Base-by-base conservation (phyloP, 2,797 vertebrate species). In the Sciurus vulgaris region DNA sequence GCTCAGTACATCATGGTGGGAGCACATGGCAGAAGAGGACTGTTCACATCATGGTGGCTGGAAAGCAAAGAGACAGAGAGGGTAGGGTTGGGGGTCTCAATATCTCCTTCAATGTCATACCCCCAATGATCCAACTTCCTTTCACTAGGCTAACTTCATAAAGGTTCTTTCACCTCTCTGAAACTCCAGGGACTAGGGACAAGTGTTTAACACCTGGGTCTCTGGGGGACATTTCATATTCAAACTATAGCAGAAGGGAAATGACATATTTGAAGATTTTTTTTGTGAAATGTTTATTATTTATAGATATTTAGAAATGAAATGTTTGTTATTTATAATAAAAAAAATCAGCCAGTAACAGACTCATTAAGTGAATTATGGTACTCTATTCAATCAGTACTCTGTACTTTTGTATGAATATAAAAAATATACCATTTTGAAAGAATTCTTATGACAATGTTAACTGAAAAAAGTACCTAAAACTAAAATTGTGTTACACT, bases 321-420 rank as follows among this genome's bases (percentile, higher is more conserved):
- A 74, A 49, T 76, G 28, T 49, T 18, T 76, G 5, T 76, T 30
- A 18, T 30, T 76, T 47, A 49, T 33, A 76, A 76, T 49, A 76
- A 69, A 85, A 15, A 35, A 22, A 5, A 79, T 81, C 22, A 85
- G 73, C 12, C 44, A 93, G 22, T 59, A 70, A 81, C 8, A 76
- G 28, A 89, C 51, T 81, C 84, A 70, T 79, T 91, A 83, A 69
- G 24, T 61, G 33, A 86, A 93, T 88, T 95, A 95, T 5, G 7
- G 41, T 47, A 35, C 26, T 90, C 63, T 35, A 84, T 73, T 84
- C 44, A 77, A 51, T 41, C 63, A 35, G 67, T 22, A 41, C 22
- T 38, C 38, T 61, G 78, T 3, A 41, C 24, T 61, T 81, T 41
- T 81, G 35, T 61, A 81, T 41, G 35, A 59, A 82, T 49, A 51